A percentile compares a stretch with the other conserved stretches of the same genome.
Conservation (phyloP, 2,888 invertebrate species). For the Callosobruchus maculatus region DNA sequence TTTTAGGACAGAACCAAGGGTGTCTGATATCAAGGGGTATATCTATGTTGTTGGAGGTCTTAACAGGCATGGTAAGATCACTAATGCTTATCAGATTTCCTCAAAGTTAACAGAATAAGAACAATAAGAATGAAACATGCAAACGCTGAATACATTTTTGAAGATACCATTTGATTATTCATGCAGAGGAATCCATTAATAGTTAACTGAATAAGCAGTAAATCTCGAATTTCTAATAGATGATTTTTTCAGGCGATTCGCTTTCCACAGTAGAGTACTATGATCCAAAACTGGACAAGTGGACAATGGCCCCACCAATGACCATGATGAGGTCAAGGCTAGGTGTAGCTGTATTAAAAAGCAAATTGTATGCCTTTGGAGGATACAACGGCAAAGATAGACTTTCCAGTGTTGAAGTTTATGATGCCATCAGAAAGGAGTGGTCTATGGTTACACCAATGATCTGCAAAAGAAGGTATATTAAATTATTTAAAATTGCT, state of each 20-base stretch:
- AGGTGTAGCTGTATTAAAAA: conserved; percentile 79
- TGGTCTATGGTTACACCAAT: conserved; percentile 78
- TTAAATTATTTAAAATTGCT: not conserved
- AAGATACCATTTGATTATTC: too few relatives aligned
- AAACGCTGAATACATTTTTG: too few relatives aligned
- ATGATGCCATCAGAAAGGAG: conserved; percentile 66
- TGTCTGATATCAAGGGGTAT: conserved; percentile 73
- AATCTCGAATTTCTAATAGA: conserved; percentile 1
- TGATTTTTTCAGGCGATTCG: conserved; percentile 60
- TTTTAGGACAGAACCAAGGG: conserved; percentile 71
- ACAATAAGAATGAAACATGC: not conserved
- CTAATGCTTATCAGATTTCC: too few relatives aligned
- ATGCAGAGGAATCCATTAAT: too few relatives aligned
- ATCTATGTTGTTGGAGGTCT: conserved; percentile 86
- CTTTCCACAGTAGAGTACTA: conserved; percentile 81
- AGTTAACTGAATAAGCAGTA: too few relatives aligned
- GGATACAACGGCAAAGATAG: conserved; percentile 84
- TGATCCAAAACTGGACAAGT: conserved; percentile 66
- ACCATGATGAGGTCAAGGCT: conserved; percentile 78
- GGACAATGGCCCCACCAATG: conserved; percentile 80
- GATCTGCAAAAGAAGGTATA: conserved; percentile 74
- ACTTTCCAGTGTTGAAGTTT: conserved; percentile 79
- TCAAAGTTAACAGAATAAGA: too few relatives aligned
- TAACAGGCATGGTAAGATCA: conserved; percentile 64
- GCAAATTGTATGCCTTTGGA: conserved; percentile 74